Evolutionary conservation across 2,888 invertebrate genomes (phyloP), one percentile per base, ranked within the genome.

Genomic region (Campoletis raptor): DNA sequence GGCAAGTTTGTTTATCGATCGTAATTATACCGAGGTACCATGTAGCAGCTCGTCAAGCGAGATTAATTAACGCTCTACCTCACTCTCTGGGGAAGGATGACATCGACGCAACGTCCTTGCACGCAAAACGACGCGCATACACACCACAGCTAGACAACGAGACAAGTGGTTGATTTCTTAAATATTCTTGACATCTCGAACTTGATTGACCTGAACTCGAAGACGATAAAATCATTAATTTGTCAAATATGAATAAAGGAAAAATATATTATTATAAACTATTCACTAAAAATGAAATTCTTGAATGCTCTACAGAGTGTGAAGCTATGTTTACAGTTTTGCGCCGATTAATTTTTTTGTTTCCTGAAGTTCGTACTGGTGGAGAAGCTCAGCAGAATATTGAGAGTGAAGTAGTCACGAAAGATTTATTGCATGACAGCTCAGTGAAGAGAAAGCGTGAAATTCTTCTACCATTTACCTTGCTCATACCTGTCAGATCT

Each of bases 1-100:
- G 64, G 79, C 69, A 76, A 83, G 70, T 86, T 86, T 86, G 81
- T 83, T 80, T 86, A 83, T 86, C 83, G 80, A 83, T 72, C 70
- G 73, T 86, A 86, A 86, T 86, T 86, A 86, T 76, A 76, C 54
- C 61, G 70, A n/a, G 69, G 21, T 66, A 82, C 21, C 42, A 37
- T 61, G 61, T 67, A 76, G 64, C 52, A 66, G 76, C 69, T 70
- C 72, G 77, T 81, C 80, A 72, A 77, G 72, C 72, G 54, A 86
- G 70, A 86, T 86, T 83, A 86, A 80, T 86, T 86, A 83, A 83
- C 86, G 83, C 45, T 45, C 21, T 36, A 54, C 76, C 70, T 76
- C 83, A 36, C 48, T 69, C 80, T 81, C 70, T 48, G 15, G 78
- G 79, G 74, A n/a, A 61, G 12, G 52, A 61, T 42, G 74, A 79